Percentiles rank a stretch among this genome's conserved stretches.
Conservation (phyloP, 2,888 invertebrate species). For the Anaspis maculata region DNA sequence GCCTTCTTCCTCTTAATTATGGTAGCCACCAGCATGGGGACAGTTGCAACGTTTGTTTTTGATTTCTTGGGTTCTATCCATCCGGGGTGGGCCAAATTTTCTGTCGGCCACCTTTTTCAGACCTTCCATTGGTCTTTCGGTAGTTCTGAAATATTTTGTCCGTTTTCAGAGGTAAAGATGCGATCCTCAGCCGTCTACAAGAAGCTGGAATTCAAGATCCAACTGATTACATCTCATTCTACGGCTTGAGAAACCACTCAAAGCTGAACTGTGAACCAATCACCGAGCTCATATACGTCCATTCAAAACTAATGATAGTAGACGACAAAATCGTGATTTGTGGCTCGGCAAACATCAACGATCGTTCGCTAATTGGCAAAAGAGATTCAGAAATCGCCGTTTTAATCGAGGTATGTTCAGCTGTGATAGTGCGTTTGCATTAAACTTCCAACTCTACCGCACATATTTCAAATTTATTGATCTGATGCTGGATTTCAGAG, state of each 20-base stretch:
- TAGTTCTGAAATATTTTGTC: no score
- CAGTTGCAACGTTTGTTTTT: no score
- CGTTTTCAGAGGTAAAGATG: constrained; percentile 70
- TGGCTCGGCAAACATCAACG: constrained; percentile 97
- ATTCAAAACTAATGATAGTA: constrained; percentile 91
- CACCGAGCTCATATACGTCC: constrained; percentile 93
- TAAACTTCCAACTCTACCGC: no score
- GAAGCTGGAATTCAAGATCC: constrained; percentile 75
- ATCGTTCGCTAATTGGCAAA: constrained; percentile 87
- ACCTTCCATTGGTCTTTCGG: no score
- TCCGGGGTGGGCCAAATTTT: no score
- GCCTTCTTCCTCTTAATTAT: no score
- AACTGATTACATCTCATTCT: constrained; percentile 81
- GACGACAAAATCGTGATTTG: constrained; percentile 90
- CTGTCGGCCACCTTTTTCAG: no score
- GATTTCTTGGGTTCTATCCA: no score
- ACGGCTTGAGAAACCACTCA: constrained; percentile 78
- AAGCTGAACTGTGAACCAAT: constrained; percentile 71
- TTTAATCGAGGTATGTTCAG: constrained; percentile 69
- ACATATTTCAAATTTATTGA: no score
- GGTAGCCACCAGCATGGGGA: no score
- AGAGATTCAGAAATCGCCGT: constrained; percentile 93
- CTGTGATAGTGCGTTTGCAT: no score
- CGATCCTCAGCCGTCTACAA: constrained; percentile 69
- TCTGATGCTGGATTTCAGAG: no score